Conservation (phyloP, 2,113 vertebrate species). For the Meleagris gallopavo region DNA sequence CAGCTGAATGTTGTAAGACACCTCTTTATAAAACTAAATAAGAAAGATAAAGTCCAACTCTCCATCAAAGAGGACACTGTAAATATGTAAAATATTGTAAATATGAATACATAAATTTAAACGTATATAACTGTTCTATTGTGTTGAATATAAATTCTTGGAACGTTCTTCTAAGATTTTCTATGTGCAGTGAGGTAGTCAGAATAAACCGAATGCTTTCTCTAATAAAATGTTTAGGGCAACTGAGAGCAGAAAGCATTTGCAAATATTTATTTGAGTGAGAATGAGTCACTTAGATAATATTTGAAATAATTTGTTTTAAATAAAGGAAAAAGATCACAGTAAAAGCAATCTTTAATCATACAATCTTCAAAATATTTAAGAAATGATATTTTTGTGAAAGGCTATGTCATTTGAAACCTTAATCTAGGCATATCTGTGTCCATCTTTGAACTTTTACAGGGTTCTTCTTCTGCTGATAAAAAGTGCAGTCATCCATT, state of each 20-base stretch:
- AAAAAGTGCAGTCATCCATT: neutral
- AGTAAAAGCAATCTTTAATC: neutral
- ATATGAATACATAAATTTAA: neutral
- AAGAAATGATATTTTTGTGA: neutral
- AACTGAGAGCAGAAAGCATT: constrained; percentile 3
- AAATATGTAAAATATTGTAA: no score
- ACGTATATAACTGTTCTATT: neutral
- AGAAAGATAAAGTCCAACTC: neutral
- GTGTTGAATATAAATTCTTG: neutral
- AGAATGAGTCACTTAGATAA: neutral
- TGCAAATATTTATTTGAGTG: constrained; percentile 13
- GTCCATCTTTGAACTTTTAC: neutral
- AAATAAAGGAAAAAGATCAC: neutral
- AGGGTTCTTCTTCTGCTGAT: neutral
- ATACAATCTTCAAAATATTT: neutral
- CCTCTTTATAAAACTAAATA: neutral
- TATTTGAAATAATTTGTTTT: neutral
- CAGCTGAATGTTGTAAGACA: neutral
- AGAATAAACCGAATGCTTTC: neutral
- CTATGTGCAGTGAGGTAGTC: neutral
- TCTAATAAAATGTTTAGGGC: neutral
- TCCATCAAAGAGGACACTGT: rapidly evolving
- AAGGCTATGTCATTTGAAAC: neutral
- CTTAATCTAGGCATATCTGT: neutral
- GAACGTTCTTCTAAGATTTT: neutral